A percentile compares a stretch with the other conserved stretches of the same genome.
Evolutionary conservation across 2,797 vertebrate genomes (phyloP).

Genomic region (Sciurus vulgaris): DNA sequence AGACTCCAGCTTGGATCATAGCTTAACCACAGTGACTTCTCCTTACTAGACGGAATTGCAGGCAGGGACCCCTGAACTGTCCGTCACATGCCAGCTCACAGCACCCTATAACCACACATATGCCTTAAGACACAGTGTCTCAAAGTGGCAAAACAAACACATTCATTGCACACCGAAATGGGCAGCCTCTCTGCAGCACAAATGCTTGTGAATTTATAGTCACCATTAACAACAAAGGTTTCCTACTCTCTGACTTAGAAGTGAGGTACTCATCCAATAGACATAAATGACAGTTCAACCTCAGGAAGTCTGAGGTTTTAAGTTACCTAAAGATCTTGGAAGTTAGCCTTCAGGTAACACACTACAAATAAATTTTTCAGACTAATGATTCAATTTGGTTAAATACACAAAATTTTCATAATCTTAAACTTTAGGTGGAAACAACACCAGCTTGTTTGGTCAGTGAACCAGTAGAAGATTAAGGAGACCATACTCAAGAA

Average conservation of each 20-base stretch:
- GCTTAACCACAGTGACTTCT: not conserved
- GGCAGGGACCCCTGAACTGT: not conserved
- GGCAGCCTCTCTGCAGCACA: not conserved
- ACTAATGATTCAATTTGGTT: not conserved
- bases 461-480: not conserved
- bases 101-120: not conserved
- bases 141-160: not conserved
- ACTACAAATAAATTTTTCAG: not conserved
- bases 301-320: not conserved
- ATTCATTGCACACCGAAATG: not conserved
- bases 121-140: not conserved
- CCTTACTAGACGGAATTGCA: not conserved
- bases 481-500: not conserved
- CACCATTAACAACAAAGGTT: not conserved
- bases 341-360: constrained; percentile 18
- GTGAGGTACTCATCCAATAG: not conserved
- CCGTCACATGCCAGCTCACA: not conserved
- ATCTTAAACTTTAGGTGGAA: not conserved
- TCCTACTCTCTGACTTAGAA: not conserved
- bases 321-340: not conserved
- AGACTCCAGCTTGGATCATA: not conserved
- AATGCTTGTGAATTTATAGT: not conserved
- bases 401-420: constrained; percentile 23
- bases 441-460: not conserved
- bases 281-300: not conserved